Percentiles rank a stretch among this genome's conserved stretches.
Evolutionary conservation across 92 coral and sea anemone species (phyloP).

Genomic region (Palythoa caribaeorum): DNA sequence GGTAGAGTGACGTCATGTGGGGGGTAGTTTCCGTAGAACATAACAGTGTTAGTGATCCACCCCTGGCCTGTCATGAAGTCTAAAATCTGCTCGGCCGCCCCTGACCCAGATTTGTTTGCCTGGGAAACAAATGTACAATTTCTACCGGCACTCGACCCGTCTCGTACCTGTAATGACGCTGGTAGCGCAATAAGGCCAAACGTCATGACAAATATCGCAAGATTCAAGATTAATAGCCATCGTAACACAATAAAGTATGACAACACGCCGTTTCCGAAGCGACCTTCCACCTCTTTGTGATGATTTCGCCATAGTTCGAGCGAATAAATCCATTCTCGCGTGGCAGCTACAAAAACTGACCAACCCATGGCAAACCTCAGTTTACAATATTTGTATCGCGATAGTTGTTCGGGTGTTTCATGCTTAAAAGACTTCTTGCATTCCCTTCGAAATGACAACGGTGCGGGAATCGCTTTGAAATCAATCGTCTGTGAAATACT

Average conservation of each 20-base stretch:
- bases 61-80: slow-evolving; percentile 97
- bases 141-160: background rate
- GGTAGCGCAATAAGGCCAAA: slow-evolving; percentile 93
- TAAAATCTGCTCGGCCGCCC: slow-evolving; percentile 55
- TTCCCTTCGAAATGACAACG: slow-evolving; percentile 79
- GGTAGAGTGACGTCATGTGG: slow-evolving; percentile 73
- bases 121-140: slow-evolving; percentile 39
- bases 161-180: slow-evolving; percentile 25
- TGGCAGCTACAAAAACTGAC: slow-evolving; percentile 48
- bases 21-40: slow-evolving; percentile 96
- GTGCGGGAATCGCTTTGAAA: slow-evolving; percentile 84
- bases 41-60: slow-evolving; percentile 89
- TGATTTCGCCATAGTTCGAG: slow-evolving; percentile 92
- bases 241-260: slow-evolving; percentile 96
- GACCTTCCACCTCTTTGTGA: slow-evolving; percentile 94
- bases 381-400: slow-evolving; percentile 67
- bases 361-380: slow-evolving; percentile 67
- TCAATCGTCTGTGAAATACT: slow-evolving; percentile 62
- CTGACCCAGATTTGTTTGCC: slow-evolving; percentile 25
- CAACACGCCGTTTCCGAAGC: slow-evolving; percentile 97
- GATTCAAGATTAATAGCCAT: slow-evolving; percentile 89
- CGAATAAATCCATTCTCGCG: slow-evolving; percentile 78
- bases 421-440: slow-evolving; percentile 64
- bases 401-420: slow-evolving; percentile 52
- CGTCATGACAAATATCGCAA: slow-evolving; percentile 83